Conservation (phyloP, 2,113 vertebrate species). For the Pholis gunnellus region DNA sequence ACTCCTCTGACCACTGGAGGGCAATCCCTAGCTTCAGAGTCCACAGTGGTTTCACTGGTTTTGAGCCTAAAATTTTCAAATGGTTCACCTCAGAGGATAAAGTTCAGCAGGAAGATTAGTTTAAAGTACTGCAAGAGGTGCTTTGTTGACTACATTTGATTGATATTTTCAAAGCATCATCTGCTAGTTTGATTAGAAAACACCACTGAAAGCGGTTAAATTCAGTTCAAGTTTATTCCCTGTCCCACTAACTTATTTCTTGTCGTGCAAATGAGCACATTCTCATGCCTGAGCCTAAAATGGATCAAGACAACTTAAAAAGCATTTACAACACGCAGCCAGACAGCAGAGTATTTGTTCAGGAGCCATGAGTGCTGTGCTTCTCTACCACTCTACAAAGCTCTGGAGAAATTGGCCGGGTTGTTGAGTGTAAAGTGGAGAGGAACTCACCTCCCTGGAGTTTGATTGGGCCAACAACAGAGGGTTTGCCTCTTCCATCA, state of each 20-base stretch:
- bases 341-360: not conserved
- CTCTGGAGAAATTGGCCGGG: not conserved
- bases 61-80: not conserved
- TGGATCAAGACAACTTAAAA: not conserved
- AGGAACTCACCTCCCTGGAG: not conserved
- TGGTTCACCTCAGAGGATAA: not conserved
- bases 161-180: not conserved
- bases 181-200: not conserved
- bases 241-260: not conserved
- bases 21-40: slow-evolving; percentile 72
- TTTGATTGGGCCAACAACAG: not conserved
- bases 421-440: not conserved
- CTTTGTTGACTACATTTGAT: not conserved
- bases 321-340: not conserved
- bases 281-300: not conserved
- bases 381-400: not conserved
- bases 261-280: not conserved
- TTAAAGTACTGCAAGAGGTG: not conserved
- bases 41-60: slow-evolving; percentile 32
- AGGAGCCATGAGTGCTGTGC: not conserved
- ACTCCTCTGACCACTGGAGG: slow-evolving; percentile 77
- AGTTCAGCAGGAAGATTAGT: not conserved
- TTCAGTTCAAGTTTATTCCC: too few species aligned
- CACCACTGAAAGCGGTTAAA: not conserved
- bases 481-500: not conserved